phyloP scores from a whole-genome alignment of 2,113 vertebrate genomes.

The Alosa alosa region DNA sequence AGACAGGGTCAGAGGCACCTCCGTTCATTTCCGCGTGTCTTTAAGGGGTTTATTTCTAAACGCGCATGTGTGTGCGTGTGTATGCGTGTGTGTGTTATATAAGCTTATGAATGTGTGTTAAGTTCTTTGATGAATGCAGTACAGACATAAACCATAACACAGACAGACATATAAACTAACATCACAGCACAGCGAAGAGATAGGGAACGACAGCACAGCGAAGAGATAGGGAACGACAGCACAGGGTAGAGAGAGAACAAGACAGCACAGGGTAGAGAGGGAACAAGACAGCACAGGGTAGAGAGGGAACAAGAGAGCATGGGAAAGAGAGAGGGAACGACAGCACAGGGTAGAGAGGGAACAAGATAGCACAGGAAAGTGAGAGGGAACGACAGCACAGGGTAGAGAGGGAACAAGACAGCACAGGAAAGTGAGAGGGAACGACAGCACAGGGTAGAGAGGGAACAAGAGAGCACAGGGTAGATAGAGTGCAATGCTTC shows the following conservation, averaged over 20 bases:
- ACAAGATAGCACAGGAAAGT: neutral
- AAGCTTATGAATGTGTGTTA: neutral
- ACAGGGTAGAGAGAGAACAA: too few relatives aligned
- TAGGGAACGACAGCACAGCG: neutral
- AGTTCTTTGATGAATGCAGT: neutral
- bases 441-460: neutral
- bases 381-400: neutral
- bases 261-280: too few relatives aligned
- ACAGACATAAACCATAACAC: neutral
- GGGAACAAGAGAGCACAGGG: neutral
- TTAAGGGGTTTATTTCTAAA: neutral
- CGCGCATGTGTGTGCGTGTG: neutral
- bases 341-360: too few relatives aligned
- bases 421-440: neutral
- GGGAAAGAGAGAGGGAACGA: too few relatives aligned
- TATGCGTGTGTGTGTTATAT: neutral
- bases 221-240: too few relatives aligned
- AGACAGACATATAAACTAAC: neutral
- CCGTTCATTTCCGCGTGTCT: neutral
- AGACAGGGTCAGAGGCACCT: neutral
- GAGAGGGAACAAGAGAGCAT: too few relatives aligned
- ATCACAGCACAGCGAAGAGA: neutral
- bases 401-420: neutral
- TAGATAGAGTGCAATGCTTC: neutral
- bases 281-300: too few relatives aligned